Conservation (phyloP, 2,888 invertebrate genomes). For the Hirtodrosophila trivittata region DNA sequence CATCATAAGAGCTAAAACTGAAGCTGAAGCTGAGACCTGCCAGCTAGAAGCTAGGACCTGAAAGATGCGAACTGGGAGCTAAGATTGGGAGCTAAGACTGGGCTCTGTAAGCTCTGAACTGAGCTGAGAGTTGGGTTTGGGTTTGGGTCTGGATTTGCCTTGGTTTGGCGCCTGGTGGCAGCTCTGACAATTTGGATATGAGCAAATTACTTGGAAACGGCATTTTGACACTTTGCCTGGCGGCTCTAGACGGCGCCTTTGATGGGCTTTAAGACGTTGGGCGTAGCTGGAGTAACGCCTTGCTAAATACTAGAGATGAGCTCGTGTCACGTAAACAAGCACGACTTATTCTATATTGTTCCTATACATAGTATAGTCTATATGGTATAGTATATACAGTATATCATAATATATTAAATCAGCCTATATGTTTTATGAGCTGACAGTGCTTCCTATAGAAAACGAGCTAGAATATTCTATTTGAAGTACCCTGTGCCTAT, state of each 20-base stretch:
- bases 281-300: constrained; percentile 5
- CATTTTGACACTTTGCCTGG: constrained; percentile 70
- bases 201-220: constrained; percentile 70
- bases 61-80: not conserved
- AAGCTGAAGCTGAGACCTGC: constrained; percentile 6
- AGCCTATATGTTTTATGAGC: too few relatives aligned
- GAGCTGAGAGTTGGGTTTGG: not conserved
- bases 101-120: not conserved
- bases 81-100: not conserved
- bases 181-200: constrained; percentile 44
- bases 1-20: constrained; percentile 37
- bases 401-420: too few relatives aligned
- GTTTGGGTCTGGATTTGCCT: too few relatives aligned
- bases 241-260: constrained; percentile 33
- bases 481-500: too few relatives aligned
- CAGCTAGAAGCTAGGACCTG: not conserved
- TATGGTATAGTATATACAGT: too few relatives aligned
- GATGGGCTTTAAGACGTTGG: constrained; percentile 17
- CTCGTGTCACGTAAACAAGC: not conserved
- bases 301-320: not conserved
- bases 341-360: too few relatives aligned
- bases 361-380: too few relatives aligned
- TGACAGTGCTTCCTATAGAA: too few relatives aligned
- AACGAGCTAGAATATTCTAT: too few relatives aligned
- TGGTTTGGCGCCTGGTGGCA: constrained; percentile 1